Evolutionary conservation across 2,888 invertebrate species (phyloP).

Genomic region (Timema cristinae): DNA sequence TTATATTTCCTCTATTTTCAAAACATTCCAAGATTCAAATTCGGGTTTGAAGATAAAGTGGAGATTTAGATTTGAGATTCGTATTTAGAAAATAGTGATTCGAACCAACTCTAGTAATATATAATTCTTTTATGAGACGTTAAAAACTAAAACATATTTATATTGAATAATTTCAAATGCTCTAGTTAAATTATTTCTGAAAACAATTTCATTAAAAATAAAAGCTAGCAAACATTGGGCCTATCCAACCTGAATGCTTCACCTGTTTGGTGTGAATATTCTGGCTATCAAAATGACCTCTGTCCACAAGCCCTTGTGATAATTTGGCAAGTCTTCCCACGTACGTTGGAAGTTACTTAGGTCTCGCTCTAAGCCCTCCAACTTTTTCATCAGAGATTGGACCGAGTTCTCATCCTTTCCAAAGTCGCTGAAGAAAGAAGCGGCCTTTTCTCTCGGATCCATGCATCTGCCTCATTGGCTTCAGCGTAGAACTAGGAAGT

Average conservation of each 20-base stretch:
- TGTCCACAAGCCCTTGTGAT: constrained; percentile 62
- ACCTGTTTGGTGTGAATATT: constrained; percentile 66
- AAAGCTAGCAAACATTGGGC: no score
- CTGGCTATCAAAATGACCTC: constrained; percentile 75
- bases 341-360: constrained; percentile 71
- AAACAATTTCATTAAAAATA: no score
- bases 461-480: constrained; percentile 85
- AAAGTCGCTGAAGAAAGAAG: constrained; percentile 71
- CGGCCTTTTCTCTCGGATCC: constrained; percentile 83
- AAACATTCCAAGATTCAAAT: no score
- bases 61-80: no score
- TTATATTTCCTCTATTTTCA: no score
- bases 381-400: constrained; percentile 72
- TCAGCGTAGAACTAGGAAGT: constrained; percentile 74
- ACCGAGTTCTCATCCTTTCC: constrained; percentile 94
- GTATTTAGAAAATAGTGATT: no score
- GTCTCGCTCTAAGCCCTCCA: constrained; percentile 80
- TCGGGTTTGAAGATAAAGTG: no score
- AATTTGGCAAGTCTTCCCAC: constrained; percentile 65
- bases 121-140: no score
- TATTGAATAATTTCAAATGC: no score
- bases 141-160: no score
- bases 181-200: no score
- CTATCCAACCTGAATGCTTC: constrained; percentile 13
- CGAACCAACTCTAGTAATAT: no score